Evolutionary conservation across 1,140 invertebrate genomes (phyloP).

Genomic region (Maniola jurtina): DNA sequence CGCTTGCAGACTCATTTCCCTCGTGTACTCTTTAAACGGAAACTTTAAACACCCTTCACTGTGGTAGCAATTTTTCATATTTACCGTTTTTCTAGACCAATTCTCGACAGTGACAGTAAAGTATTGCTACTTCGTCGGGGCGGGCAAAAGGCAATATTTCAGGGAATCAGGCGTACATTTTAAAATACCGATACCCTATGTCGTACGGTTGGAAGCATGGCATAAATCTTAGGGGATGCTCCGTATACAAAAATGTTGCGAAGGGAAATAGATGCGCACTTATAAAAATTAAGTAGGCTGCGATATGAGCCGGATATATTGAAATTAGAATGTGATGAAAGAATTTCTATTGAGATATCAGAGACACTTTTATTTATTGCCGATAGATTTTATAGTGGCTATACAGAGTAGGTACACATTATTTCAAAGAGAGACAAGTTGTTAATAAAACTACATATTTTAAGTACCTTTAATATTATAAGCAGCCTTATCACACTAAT

Average conservation of each 20-base stretch:
- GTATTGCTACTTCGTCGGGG: conserved; percentile 49
- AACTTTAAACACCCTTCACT: conserved; percentile 30
- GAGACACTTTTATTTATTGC: background rate
- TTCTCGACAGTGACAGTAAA: conserved; percentile 61
- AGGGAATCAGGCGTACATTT: conserved; percentile 64
- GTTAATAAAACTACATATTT: no score
- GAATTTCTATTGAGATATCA: background rate
- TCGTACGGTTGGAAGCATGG: conserved; percentile 33
- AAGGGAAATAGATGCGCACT: conserved; percentile 65
- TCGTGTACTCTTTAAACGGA: background rate
- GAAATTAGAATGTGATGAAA: background rate
- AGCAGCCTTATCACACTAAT: no score
- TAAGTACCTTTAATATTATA: no score
- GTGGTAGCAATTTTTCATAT: conserved; percentile 59
- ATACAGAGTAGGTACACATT: background rate
- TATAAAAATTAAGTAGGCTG: conserved; percentile 62
- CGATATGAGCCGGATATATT: background rate
- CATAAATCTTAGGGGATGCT: conserved; percentile 65
- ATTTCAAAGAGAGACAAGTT: background rate
- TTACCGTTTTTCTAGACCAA: conserved; percentile 46
- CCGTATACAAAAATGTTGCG: conserved; percentile 43
- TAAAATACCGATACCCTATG: conserved; percentile 58
- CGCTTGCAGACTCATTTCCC: conserved; percentile 13
- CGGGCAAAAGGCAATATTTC: conserved; percentile 64
- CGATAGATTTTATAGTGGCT: background rate